A percentile compares a stretch with the other conserved stretches of the same genome.
Conservation (phyloP, 2,113 vertebrate genomes). For the Sakesphorus luctuosus region DNA sequence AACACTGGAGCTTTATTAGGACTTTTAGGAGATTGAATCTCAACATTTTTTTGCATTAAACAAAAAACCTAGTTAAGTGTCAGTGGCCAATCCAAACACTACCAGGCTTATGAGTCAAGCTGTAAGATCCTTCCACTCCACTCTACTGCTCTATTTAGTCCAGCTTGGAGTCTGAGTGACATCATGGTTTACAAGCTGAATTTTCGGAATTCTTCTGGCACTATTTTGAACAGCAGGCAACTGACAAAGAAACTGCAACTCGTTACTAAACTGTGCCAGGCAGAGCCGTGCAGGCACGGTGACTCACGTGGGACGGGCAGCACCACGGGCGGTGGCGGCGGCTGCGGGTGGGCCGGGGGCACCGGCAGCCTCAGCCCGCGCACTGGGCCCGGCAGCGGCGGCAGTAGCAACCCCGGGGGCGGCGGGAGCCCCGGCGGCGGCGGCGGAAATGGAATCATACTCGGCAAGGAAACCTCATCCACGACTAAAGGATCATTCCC, state of each 20-base stretch:
- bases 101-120: not conserved
- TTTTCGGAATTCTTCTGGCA: not conserved
- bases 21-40: not conserved
- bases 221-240: fast-evolving
- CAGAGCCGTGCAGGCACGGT: not conserved
- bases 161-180: fast-evolving
- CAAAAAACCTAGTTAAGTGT: not conserved
- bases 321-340: conserved; percentile 88
- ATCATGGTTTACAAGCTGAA: fast-evolving
- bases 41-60: not conserved
- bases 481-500: conserved; percentile 94
- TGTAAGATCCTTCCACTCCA: fast-evolving
- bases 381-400: conserved; percentile 79
- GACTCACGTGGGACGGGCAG: conserved; percentile 89
- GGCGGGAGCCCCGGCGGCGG: conserved; percentile 84
- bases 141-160: fast-evolving
- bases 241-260: not conserved
- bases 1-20: not conserved
- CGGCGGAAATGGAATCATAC: conserved; percentile 95
- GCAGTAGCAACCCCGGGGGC: conserved; percentile 83
- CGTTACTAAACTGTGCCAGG: not conserved
- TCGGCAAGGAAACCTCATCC: conserved; percentile 92
- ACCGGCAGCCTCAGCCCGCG: conserved; percentile 83
- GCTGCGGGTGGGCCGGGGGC: conserved; percentile 84
- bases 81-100: not conserved